These are phyloP conservation scores for Junonia oenone DNA, from an alignment of 2,888 invertebrate species.

Conservation along the genomic window DNA sequence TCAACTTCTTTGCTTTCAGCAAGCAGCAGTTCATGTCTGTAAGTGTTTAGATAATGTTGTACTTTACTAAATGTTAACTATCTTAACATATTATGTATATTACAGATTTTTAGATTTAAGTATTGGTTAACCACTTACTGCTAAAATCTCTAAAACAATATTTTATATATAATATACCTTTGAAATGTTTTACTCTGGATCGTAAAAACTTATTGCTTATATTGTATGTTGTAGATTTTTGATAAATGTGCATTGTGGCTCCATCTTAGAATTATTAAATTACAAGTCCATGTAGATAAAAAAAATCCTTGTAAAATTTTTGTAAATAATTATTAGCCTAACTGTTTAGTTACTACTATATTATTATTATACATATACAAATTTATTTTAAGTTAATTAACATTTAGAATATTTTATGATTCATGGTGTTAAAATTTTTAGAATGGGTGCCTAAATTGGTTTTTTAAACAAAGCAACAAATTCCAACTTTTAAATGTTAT, in stretches of 20 bases:
- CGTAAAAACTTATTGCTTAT: conserved; percentile 21
- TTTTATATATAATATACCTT: conserved; percentile 27
- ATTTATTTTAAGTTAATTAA: conserved; percentile 38
- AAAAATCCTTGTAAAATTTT: conserved; percentile 47
- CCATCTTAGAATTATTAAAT: conserved; percentile 47
- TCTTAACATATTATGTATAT: conserved; percentile 29
- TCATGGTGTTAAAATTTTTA: conserved; percentile 19
- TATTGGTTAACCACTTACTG: conserved; percentile 23
- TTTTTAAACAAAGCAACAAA: conserved; percentile 13
- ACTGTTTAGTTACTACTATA: conserved; percentile 43
- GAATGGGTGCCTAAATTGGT: conserved; percentile 29
- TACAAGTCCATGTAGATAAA: conserved; percentile 67
- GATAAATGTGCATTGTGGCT: conserved; percentile 57
- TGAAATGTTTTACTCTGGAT: conserved; percentile 19
- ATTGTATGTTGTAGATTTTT: conserved; percentile 25
- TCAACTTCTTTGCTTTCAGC: conserved; percentile 56
- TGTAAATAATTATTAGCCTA: conserved; percentile 55
- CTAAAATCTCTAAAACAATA: conserved; percentile 24
- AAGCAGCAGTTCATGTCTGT: conserved; percentile 44
- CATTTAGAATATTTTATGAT: conserved; percentile 33
- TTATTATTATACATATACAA: conserved; percentile 40
- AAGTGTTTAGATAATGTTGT: conserved; percentile 45
- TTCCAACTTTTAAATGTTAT: conserved; percentile 17
- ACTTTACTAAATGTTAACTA: conserved; percentile 35
- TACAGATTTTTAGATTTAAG: conserved; percentile 25